Evolutionary conservation across 2,888 invertebrate species (phyloP).

Genomic region (Acholoe squamosa): DNA sequence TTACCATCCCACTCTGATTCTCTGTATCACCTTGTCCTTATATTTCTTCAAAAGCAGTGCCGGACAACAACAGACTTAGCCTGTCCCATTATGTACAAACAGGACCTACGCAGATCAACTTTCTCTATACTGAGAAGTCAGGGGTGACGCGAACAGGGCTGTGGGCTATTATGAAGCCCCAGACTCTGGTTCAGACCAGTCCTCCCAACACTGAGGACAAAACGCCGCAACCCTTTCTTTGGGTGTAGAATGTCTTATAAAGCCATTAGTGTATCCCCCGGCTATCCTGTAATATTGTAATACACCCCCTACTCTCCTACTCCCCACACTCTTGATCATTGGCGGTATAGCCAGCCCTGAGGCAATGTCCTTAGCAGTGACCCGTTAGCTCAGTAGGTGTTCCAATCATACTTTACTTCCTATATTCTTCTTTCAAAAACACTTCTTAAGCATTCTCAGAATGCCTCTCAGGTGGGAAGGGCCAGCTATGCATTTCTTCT

Average conservation of each 20-base stretch:
- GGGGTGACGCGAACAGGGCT: background rate
- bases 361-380: no score
- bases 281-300: background rate
- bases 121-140: background rate
- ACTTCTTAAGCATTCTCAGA: background rate
- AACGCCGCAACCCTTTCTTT: background rate
- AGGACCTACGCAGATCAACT: no score
- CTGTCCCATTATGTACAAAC: no score
- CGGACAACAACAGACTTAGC: no score
- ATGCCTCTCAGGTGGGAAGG: background rate
- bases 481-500: background rate
- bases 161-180: background rate
- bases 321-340: background rate
- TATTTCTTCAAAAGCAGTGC: no score
- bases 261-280: background rate
- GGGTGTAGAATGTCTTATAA: conserved; percentile 8
- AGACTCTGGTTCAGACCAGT: background rate
- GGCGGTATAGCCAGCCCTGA: background rate
- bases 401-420: no score
- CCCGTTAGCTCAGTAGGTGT: background rate
- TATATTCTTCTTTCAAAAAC: background rate
- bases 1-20: no score
- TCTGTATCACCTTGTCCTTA: no score
- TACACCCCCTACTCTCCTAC: background rate
- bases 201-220: background rate